Base-by-base conservation (phyloP, 2,888 invertebrate genomes). In the Tenthredo notha region DNA sequence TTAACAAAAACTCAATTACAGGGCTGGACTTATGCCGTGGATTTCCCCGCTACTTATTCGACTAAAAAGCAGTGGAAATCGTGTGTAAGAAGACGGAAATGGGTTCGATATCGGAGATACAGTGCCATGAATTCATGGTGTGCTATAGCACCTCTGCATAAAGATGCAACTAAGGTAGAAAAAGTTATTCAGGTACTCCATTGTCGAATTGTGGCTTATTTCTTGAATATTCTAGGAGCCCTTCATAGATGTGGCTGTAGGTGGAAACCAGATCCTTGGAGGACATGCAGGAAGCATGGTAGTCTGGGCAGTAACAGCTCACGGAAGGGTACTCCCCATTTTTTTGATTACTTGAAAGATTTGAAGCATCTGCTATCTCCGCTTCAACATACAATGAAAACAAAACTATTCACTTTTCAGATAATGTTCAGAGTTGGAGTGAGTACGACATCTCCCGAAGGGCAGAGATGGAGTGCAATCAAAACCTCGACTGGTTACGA, bases 261-360 rank as follows among this genome's bases (percentile, higher is more conserved):
- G 98, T 54, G 98, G 98, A 40, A 96, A 96, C 91, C 96, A 96
- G 91, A 95, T 98, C 88, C 96, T 97, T 80, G 97, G 97, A 91
- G 97, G 97, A 33, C 95, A 96, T 86, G 94, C 96, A 21, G 98
- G 98, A 37, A 96, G 95, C 61, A 95, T 98, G 89, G 94, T 97
- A 86, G 98, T 99, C 10, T 99, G 98, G 98, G 97, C 98, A 12
- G 97, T 98, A 84, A 98, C 98, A 43, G 97, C 98, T 50, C 97
- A 98, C 92, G 98, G 98, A 84, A 94, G 98, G 91, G 97, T 97
- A 93, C 92, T 10, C 1, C 25, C 25, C 0, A 1, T 61, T 61
- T 61, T 6, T 25, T 25, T 61, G 1, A 54, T 7, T n/a, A 7
- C n/a, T n/a, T n/a, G 4, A 50, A 50, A 4, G 18, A 18, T 5